These are phyloP conservation scores for Drosophila pectinifera DNA, from an alignment of 1,140 invertebrate genomes.

Conservation along the genomic window DNA sequence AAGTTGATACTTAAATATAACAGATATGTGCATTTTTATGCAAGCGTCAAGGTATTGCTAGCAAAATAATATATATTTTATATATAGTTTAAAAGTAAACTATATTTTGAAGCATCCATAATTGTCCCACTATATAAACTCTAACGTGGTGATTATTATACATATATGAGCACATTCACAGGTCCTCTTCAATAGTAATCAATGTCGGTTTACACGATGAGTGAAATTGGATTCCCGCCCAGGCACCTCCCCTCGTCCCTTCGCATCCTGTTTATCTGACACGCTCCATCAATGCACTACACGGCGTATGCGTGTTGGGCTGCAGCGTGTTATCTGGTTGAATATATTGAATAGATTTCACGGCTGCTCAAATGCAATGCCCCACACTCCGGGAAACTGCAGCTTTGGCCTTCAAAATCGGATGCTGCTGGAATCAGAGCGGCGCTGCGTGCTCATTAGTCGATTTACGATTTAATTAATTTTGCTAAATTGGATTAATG, in stretches of 20 bases:
- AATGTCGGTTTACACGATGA: slow-evolving; percentile 37
- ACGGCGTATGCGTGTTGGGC: slow-evolving; percentile 55
- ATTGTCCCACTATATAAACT: too few species aligned
- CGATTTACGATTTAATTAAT: slow-evolving; percentile 80
- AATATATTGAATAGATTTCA: slow-evolving; percentile 58
- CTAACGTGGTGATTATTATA: slow-evolving; percentile 25
- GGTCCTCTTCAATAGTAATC: slow-evolving; percentile 20
- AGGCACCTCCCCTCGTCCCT: slow-evolving; percentile 2
- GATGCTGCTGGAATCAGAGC: slow-evolving; percentile 50
- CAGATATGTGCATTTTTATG: too few species aligned
- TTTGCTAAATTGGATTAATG: slow-evolving; percentile 80
- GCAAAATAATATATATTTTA: too few species aligned
- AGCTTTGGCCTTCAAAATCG: slow-evolving; percentile 42
- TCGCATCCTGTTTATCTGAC: slow-evolving; percentile 40
- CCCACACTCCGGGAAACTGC: background rate
- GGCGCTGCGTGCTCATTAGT: slow-evolving; percentile 66
- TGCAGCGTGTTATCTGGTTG: slow-evolving; percentile 56
- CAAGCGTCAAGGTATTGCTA: too few species aligned
- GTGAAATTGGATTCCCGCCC: slow-evolving; percentile 44
- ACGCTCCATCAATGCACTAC: slow-evolving; percentile 50
- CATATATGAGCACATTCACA: slow-evolving; percentile 35
- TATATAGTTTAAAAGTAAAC: too few species aligned
- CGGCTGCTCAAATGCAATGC: slow-evolving; percentile 18
- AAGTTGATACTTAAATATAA: too few species aligned
- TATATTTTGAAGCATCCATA: too few species aligned